These are phyloP conservation scores for Fratercula arctica DNA, from an alignment of 2,797 vertebrate species.

Conservation along the genomic window DNA sequence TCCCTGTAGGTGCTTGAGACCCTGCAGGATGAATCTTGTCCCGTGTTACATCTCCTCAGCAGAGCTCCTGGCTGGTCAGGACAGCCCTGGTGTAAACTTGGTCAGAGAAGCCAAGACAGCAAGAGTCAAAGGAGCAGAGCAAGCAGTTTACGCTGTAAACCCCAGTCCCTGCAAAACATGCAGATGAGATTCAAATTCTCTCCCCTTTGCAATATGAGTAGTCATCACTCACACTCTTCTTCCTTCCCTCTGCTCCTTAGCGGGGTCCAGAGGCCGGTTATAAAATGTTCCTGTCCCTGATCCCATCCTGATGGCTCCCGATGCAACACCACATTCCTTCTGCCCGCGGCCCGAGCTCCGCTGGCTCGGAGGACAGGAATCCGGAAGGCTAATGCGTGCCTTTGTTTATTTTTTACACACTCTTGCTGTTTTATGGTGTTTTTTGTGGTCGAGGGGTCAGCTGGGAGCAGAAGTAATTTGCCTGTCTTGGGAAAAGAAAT, in stretches of 20 bases:
- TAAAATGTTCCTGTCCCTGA: slow-evolving; percentile 18
- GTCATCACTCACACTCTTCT: not conserved
- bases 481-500: slow-evolving; percentile 52
- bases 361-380: not conserved
- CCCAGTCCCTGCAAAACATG: not conserved
- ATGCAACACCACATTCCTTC: slow-evolving; percentile 36
- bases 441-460: slow-evolving; percentile 63
- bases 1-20: not conserved
- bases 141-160: not conserved
- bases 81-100: not conserved
- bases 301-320: not conserved
- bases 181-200: not conserved
- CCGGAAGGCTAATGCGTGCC: slow-evolving; percentile 54
- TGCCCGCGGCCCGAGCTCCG: not conserved
- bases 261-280: not conserved
- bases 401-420: slow-evolving; percentile 67
- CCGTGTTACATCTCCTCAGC: not conserved
- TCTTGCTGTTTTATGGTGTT: slow-evolving; percentile 64
- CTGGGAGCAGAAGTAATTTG: slow-evolving; percentile 66
- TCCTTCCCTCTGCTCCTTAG: not conserved
- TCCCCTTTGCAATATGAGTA: not conserved
- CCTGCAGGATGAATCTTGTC: not conserved
- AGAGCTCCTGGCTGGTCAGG: not conserved
- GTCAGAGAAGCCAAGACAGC: not conserved
- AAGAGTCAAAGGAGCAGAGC: not conserved